phyloP scores from a whole-genome alignment of 2,113 vertebrate genomes.

The Hemibagrus wyckioides region DNA sequence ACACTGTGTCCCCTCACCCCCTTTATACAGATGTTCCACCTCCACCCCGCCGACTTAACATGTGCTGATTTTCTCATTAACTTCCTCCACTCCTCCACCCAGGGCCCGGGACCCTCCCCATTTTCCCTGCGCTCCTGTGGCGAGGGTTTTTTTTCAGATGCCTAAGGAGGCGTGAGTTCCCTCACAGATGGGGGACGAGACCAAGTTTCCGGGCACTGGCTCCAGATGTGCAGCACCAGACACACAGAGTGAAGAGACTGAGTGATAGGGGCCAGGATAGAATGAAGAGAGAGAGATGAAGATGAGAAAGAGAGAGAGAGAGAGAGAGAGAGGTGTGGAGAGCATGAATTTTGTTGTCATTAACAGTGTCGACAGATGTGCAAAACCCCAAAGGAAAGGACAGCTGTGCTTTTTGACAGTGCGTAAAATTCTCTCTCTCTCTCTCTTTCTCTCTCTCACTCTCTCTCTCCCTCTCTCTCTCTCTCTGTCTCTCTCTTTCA shows the following conservation, averaged over 20 bases:
- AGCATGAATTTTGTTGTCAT: constrained; percentile 83
- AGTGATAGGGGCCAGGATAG: constrained; percentile 52
- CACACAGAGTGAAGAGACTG: constrained; percentile 63
- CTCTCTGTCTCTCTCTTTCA: constrained; percentile 30
- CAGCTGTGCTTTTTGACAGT: constrained; percentile 75
- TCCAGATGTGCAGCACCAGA: constrained; percentile 69
- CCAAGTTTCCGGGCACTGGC: constrained; percentile 65
- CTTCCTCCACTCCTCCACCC: background rate
- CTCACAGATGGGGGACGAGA: constrained; percentile 71
- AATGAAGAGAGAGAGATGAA: constrained; percentile 46
- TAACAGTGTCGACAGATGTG: constrained; percentile 90
- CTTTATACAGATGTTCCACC: constrained; percentile 42
- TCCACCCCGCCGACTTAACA: constrained; percentile 27
- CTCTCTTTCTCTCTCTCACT: constrained; percentile 37
- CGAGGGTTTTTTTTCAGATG: constrained; percentile 58
- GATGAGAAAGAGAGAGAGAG: constrained; percentile 29
- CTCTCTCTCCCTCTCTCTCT: constrained; percentile 38
- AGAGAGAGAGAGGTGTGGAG: constrained; percentile 69
- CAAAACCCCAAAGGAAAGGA: constrained; percentile 85
- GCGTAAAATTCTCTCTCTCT: constrained; percentile 44
- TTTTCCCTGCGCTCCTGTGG: constrained; percentile 55
- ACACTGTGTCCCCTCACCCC: constrained; percentile 8
- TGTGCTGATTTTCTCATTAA: constrained; percentile 43
- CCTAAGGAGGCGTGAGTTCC: constrained; percentile 41
- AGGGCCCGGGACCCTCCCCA: constrained; percentile 1